Conservation (phyloP, 2,797 vertebrate genomes). For the Gouania willdenowi region DNA sequence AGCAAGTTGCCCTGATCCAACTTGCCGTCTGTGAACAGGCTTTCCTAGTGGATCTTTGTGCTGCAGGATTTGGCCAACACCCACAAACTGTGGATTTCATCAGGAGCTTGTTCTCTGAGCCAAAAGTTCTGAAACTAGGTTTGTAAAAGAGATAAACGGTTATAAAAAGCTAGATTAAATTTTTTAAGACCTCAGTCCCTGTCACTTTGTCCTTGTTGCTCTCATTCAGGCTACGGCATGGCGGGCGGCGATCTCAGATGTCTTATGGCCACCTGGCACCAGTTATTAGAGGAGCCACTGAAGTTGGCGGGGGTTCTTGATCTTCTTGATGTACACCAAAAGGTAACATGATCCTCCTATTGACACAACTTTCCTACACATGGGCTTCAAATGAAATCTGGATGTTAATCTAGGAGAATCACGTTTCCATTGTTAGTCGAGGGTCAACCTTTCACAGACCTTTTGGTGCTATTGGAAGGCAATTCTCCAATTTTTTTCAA, state of each 20-base stretch:
- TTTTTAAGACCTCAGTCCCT: neutral
- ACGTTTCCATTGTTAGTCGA: neutral
- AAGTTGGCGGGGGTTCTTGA: constrained; percentile 74
- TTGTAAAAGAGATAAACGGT: constrained; percentile 11
- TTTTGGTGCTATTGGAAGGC: too few relatives aligned
- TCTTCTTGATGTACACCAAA: constrained; percentile 77
- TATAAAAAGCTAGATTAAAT: neutral
- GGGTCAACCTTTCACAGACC: neutral
- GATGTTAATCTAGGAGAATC: neutral
- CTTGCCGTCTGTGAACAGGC: constrained; percentile 74
- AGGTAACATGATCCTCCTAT: constrained; percentile 58
- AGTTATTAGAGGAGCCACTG: constrained; percentile 64
- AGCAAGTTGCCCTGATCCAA: constrained; percentile 81
- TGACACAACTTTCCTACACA: neutral
- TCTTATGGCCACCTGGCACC: constrained; percentile 70
- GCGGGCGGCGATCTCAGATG: constrained; percentile 75
- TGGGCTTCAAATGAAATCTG: neutral
- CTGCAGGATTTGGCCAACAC: constrained; percentile 48
- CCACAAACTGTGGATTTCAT: constrained; percentile 65
- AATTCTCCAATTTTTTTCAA: too few relatives aligned
- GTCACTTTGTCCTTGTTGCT: neutral
- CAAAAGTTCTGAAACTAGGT: constrained; percentile 82
- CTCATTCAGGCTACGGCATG: constrained; percentile 81
- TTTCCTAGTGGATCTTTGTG: constrained; percentile 81
- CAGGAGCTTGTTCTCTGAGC: constrained; percentile 70